phyloP scores from a whole-genome alignment of 2,888 invertebrate species.

The Unio pictorum region DNA sequence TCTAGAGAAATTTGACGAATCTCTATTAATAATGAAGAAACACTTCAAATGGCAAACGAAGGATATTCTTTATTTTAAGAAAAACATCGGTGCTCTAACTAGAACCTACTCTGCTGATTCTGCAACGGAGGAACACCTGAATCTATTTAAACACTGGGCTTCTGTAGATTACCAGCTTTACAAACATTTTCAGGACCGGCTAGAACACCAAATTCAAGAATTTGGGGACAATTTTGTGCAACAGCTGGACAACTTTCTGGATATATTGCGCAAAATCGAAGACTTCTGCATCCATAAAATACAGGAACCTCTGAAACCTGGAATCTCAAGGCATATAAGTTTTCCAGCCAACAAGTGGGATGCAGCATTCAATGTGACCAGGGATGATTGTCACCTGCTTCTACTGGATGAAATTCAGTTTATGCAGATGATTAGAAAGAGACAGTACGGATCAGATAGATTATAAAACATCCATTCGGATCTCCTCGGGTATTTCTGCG shows the following conservation, averaged over 20 bases:
- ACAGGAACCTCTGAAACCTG: neutral
- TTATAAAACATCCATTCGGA: too few relatives aligned
- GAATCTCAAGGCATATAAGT: neutral
- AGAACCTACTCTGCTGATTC: constrained; percentile 14
- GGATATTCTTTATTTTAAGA: constrained; percentile 59
- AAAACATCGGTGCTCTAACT: constrained; percentile 32
- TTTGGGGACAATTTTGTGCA: constrained; percentile 30
- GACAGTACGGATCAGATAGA: too few relatives aligned
- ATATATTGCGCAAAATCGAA: constrained; percentile 21
- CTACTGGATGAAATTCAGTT: too few relatives aligned
- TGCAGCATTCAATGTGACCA: constrained; percentile 18
- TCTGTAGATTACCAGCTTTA: constrained; percentile 58
- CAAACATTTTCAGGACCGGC: constrained; percentile 45
- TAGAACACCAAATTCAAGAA: constrained; percentile 37
- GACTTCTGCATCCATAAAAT: constrained; percentile 16
- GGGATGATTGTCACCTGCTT: constrained; percentile 18
- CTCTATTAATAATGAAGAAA: constrained; percentile 60
- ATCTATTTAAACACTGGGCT: constrained; percentile 45
- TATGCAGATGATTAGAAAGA: too few relatives aligned
- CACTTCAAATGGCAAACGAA: constrained; percentile 59
- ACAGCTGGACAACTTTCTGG: constrained; percentile 42
- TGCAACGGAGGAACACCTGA: constrained; percentile 29
- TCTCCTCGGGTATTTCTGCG: too few relatives aligned
- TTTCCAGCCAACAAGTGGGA: constrained; percentile 26
- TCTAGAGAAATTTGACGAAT: constrained; percentile 64